A percentile compares a stretch with the other conserved stretches of the same genome.
Evolutionary conservation across 1,140 invertebrate genomes (phyloP).

Genomic region (Trinorchestia longiramus): DNA sequence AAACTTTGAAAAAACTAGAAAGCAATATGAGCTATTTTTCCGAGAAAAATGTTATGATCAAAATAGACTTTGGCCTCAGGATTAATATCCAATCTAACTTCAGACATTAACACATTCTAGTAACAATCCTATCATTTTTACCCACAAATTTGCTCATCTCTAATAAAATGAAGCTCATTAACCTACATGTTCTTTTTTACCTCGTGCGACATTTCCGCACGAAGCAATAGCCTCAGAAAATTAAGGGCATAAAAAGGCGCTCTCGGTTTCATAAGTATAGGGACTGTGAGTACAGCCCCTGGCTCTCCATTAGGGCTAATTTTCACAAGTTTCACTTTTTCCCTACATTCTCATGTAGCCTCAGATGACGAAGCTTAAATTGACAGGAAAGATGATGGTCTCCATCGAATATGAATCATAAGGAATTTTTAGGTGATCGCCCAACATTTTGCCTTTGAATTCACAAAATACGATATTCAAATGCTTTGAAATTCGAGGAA

Average conservation of each 20-base stretch:
- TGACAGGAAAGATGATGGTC: not conserved
- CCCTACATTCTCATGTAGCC: not conserved
- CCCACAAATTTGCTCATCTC: not conserved
- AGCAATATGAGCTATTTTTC: too few relatives aligned
- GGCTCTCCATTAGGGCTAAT: not conserved
- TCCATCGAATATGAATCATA: not conserved
- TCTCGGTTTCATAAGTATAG: not conserved
- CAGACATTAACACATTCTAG: too few relatives aligned
- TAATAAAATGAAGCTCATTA: not conserved
- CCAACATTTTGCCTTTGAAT: not conserved
- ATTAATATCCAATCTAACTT: too few relatives aligned
- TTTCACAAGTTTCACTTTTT: not conserved
- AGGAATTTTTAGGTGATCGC: not conserved
- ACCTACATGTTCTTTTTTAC: not conserved
- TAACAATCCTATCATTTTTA: too few relatives aligned
- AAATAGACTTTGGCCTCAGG: too few relatives aligned
- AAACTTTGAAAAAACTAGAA: too few relatives aligned
- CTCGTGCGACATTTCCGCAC: not conserved
- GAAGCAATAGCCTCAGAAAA: not conserved
- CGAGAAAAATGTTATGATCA: too few relatives aligned
- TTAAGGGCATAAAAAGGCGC: not conserved
- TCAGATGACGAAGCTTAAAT: not conserved
- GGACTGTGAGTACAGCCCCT: not conserved
- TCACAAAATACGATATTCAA: not conserved
- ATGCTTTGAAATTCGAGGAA: too few relatives aligned